These are phyloP conservation scores for Spisula subtruncata DNA, from an alignment of 2,888 invertebrate genomes.

Conservation along the genomic window DNA sequence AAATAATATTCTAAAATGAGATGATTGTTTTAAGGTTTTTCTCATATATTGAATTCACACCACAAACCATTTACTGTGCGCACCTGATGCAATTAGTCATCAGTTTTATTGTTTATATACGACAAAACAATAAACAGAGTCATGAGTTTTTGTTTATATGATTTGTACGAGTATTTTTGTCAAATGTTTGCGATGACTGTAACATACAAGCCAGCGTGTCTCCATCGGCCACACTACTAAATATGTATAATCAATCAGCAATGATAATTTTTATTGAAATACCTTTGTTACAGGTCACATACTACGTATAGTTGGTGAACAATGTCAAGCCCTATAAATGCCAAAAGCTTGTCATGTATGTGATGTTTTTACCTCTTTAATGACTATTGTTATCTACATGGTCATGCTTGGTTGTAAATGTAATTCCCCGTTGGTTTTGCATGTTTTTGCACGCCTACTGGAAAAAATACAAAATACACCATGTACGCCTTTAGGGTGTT, in stretches of 20 bases:
- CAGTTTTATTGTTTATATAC: too few species aligned
- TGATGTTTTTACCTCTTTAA: neutral
- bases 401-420: neutral
- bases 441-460: constrained; percentile 19
- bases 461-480: neutral
- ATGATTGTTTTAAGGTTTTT: too few species aligned
- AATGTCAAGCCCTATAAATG: neutral
- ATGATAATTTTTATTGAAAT: neutral
- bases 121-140: too few species aligned
- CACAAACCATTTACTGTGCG: too few species aligned
- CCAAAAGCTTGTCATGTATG: neutral
- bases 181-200: too few species aligned
- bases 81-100: too few species aligned
- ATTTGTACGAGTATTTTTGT: too few species aligned
- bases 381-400: neutral
- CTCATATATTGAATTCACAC: too few species aligned
- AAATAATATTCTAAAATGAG: too few species aligned
- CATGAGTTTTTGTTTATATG: too few species aligned
- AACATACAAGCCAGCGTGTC: neutral
- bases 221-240: neutral
- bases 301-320: neutral
- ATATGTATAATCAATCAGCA: neutral
- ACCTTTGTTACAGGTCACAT: too few species aligned
- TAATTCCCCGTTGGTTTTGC: neutral
- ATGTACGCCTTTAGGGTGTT: neutral